Base-by-base conservation (phyloP, 1,140 invertebrate species). In the Triops cancriformis region DNA sequence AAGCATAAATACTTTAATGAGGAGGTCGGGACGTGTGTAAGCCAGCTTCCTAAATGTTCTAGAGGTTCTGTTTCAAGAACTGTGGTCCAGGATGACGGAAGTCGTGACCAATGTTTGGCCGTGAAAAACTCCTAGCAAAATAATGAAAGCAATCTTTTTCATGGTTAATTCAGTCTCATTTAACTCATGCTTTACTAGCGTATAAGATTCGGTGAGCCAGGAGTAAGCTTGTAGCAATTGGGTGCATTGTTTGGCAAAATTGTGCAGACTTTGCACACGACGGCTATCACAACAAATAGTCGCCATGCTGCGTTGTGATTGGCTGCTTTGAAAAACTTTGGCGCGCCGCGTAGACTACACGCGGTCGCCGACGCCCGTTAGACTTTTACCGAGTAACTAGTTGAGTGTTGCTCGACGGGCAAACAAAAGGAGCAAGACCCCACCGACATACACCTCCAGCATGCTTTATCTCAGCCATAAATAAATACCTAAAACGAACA, bases 51-150 rank as follows among this genome's bases (percentile, higher is more conserved):
- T 26, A 83, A 73, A 7, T 82, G 80, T 51, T 76, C 31, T n/a
- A 79, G 74, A 37, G 80, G 78, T 42, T 83, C 75, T 26, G 79
- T 79, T 23, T 79, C 76, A 2, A 83, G 43, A 42, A 76, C 73
- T 72, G 76, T 27, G 45, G 26, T 74, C 82, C 83, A 83, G n/a
- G 78, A 77, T 28, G 73, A 14, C 10, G 82, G 82, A 26, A 85
- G 77, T 79, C 80, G 77, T 28, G 76, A 45, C 84, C 84, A 84
- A 72, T 83, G 80, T 64, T 82, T 75, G 73, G 81, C 78, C 26
- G 82, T 80, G 80, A 83, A 85, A 77, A 83, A 85, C 80, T 85
- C 84, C 84, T 85, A 78, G 26, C 75, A 80, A 1, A 73, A 74
- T 73, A 45, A 79, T 77, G 51, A 37, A 41, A 28, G 14, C 72